Percentiles rank a stretch among this genome's conserved stretches.
Conservation (phyloP, 2,113 vertebrate genomes). For the Mobula birostris region DNA sequence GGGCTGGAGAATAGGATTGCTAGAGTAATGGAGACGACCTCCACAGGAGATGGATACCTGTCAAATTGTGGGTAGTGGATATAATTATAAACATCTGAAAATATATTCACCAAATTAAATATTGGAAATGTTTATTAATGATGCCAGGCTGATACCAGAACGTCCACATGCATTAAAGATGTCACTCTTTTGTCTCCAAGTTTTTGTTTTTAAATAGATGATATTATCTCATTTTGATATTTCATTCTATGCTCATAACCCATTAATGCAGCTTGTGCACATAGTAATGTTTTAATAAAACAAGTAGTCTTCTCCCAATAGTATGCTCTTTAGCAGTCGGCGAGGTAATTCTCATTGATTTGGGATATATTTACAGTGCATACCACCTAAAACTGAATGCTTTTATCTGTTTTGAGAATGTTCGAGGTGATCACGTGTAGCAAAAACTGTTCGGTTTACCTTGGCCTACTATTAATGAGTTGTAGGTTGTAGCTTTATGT, state of each 20-base stretch:
- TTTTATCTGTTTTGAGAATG: neutral
- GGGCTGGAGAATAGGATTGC: neutral
- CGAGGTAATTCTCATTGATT: slow-evolving; percentile 7
- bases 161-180: neutral
- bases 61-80: neutral
- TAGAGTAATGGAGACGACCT: neutral
- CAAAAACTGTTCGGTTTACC: neutral
- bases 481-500: neutral
- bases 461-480: neutral
- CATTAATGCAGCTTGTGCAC: neutral
- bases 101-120: neutral
- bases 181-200: neutral
- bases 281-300: neutral
- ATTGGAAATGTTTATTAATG: neutral
- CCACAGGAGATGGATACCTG: neutral
- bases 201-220: neutral
- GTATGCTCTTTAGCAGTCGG: neutral
- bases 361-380: neutral
- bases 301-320: neutral
- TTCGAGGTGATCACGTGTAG: neutral
- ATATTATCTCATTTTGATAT: neutral
- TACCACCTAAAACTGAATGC: neutral
- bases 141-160: neutral
- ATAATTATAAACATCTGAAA: neutral
- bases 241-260: neutral